Base-by-base conservation (phyloP, 53 echinoderm and acorn worm species). In the Apostichopus leukothele region DNA sequence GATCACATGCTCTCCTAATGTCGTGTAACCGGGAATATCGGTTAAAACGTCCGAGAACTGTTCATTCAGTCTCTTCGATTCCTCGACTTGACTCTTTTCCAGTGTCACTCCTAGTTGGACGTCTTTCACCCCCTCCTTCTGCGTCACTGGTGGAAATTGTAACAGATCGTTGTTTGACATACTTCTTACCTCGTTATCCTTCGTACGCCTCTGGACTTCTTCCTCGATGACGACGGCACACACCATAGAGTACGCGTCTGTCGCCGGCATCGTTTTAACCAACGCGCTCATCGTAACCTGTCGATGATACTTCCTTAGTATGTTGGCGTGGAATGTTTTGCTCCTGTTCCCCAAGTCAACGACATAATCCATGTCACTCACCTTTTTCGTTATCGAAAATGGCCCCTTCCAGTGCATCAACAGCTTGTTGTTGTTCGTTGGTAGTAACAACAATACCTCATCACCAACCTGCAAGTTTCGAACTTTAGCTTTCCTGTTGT, bases 11-110 rank as follows among this genome's bases (percentile, higher is more conserved):
- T 88, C 60, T 21, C 89, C 89, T 5, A 76, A 68, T 5, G 20
- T 88, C 9, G 89, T 88, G 10, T 8, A 57, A 60, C 89, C 89
- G 12, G 89, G 89, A 5, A 88, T 7, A 61, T 88, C 76, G 39
- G 76, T 88, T 39, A 88, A 25, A 3, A 39, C 71, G 6, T 88
- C 88, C 53, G 73, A 12, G 75, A 5, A 78, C 77, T 89, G 76
- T 1, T 78, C 50, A 23, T 60, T 75, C 5, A 89, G 27, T 50
- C 50, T 5, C 57, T 53, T 66, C 16, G 79, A 16, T 4, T 50
- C 5, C 18, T 68, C 80, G 0, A 52, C 60, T 5, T 89, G 79
- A 89, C 80, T 74, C 14, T 89, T 39, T 18, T 4, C 53, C 23
- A 23, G 23, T 23, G 23, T 23, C 23, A 23, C 76, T 8, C 79